Conservation (phyloP, 2,113 vertebrate species). For the Pseudorhombus dupliciocellatus region DNA sequence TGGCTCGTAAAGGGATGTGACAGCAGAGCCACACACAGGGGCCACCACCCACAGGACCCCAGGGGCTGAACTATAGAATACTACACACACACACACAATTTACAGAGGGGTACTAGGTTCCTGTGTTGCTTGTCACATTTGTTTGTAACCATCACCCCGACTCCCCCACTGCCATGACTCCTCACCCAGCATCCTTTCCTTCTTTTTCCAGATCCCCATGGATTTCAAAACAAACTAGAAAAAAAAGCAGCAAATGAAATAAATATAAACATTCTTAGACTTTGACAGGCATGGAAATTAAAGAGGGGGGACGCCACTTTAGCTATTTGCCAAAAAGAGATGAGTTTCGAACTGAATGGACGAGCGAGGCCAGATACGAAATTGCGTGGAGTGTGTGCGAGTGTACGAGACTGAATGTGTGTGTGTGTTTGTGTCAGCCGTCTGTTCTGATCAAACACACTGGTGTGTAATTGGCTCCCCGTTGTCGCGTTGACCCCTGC, state of each 20-base stretch:
- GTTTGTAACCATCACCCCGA: constrained; percentile 30
- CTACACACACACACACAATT: constrained; percentile 38
- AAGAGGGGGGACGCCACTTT: constrained; percentile 66
- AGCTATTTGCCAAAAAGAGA: constrained; percentile 65
- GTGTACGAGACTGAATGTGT: constrained; percentile 22
- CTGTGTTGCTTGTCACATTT: constrained; percentile 56
- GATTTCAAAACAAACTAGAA: constrained; percentile 66
- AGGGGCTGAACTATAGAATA: constrained; percentile 58
- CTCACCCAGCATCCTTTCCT: constrained; percentile 24
- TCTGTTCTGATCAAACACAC: constrained; percentile 80
- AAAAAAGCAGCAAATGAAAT: constrained; percentile 57
- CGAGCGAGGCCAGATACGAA: constrained; percentile 21
- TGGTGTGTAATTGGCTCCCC: constrained; percentile 81
- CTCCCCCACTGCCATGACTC: constrained; percentile 7
- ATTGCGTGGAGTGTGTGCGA: constrained; percentile 22
- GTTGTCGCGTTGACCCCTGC: constrained; percentile 72
- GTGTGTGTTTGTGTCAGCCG: constrained; percentile 43
- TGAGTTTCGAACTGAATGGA: constrained; percentile 53
- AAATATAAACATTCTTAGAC: constrained; percentile 66
- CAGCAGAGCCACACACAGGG: constrained; percentile 69
- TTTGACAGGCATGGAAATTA: constrained; percentile 76
- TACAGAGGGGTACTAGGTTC: constrained; percentile 55
- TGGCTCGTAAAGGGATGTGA: constrained; percentile 74
- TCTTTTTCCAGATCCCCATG: constrained; percentile 33
- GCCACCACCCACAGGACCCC: constrained; percentile 71